A percentile compares a stretch with the other conserved stretches of the same genome.
Evolutionary conservation across 2,113 vertebrate species (phyloP).

Genomic region (Dermatemys mawii): DNA sequence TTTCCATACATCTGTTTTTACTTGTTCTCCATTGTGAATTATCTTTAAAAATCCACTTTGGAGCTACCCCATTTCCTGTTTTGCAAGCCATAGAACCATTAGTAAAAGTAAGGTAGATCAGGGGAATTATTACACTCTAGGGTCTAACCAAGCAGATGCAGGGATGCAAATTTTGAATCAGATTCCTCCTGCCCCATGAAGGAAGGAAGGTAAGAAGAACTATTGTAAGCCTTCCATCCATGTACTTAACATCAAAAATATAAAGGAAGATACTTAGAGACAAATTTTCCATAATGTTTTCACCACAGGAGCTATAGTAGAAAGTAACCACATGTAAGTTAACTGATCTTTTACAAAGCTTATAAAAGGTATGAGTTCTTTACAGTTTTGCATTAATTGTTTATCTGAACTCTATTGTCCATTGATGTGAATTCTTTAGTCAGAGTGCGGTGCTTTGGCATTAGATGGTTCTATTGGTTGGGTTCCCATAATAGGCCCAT

Average conservation of each 20-base stretch:
- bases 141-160: not conserved
- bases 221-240: not conserved
- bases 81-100: not conserved
- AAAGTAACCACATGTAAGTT: not conserved
- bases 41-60: not conserved
- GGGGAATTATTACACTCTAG: not conserved
- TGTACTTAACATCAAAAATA: not conserved
- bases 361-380: not conserved
- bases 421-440: not conserved
- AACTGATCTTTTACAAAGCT: not conserved
- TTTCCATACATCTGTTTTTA: not conserved
- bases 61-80: not conserved
- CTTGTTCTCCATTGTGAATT: not conserved
- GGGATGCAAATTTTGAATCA: not conserved
- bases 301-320: not conserved
- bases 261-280: rapidly evolving
- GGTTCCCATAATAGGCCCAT: not conserved
- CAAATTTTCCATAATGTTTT: not conserved
- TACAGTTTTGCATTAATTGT: not conserved
- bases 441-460: not conserved
- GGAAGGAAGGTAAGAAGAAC: not conserved
- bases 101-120: not conserved
- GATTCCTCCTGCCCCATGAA: not conserved
- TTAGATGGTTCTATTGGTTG: not conserved
- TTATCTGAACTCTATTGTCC: not conserved